Percentiles rank a stretch among this genome's conserved stretches.
Conservation (phyloP, 2,888 invertebrate genomes). For the Drosophila anomalata region DNA sequence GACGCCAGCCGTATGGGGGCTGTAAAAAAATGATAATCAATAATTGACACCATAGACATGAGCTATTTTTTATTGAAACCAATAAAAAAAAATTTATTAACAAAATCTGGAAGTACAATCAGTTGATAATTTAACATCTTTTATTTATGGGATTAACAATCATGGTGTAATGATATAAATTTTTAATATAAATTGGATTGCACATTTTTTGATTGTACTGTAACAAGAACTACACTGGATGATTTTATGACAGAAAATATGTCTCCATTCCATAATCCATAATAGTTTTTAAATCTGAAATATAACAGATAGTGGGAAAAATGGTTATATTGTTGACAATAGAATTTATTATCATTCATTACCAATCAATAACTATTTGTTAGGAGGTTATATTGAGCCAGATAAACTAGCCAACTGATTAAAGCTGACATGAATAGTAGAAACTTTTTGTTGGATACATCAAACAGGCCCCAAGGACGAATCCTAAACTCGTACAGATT, state of each 20-base stretch:
- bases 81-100: neutral
- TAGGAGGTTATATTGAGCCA: neutral
- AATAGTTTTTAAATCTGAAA: too few species aligned
- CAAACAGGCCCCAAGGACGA: neutral
- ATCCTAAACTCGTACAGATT: neutral
- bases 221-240: too few species aligned
- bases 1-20: slow-evolving; percentile 97
- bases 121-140: neutral
- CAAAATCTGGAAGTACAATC: neutral
- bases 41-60: neutral
- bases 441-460: neutral
- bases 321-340: too few species aligned
- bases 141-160: too few species aligned
- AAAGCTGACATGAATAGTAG: neutral
- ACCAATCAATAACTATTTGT: neutral
- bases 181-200: too few species aligned
- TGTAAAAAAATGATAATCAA: slow-evolving; percentile 75
- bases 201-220: too few species aligned
- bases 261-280: too few species aligned
- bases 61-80: slow-evolving; percentile 14
- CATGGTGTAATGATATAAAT: too few species aligned
- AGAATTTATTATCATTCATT: too few species aligned
- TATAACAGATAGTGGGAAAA: too few species aligned
- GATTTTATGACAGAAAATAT: too few species aligned
- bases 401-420: neutral